phyloP scores from a whole-genome alignment of 1,140 invertebrate genomes.

The Pectinophora gossypiella region DNA sequence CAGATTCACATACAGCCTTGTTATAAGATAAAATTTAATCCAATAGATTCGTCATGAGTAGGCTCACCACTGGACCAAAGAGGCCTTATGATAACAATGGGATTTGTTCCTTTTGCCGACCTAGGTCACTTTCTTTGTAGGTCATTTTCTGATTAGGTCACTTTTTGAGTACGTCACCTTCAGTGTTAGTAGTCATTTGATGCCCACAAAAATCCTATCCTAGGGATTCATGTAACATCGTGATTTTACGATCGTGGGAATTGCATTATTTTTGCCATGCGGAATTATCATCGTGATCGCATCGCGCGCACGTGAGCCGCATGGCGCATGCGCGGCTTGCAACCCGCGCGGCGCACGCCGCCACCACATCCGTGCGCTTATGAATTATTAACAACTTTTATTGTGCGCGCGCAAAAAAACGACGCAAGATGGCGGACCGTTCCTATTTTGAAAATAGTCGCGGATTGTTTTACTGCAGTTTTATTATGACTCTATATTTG shows the following conservation, averaged over 20 bases:
- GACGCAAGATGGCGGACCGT: slow-evolving; percentile 32
- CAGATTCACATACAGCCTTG: no score
- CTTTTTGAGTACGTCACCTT: no score
- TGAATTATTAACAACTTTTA: slow-evolving; percentile 70
- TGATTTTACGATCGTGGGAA: slow-evolving; percentile 66
- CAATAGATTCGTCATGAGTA: no score
- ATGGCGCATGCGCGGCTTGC: slow-evolving; percentile 27
- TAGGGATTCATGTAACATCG: slow-evolving; percentile 43
- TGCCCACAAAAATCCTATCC: slow-evolving; percentile 6
- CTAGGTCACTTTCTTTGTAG: no score
- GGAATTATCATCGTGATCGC: slow-evolving; percentile 47
- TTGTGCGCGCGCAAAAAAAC: slow-evolving; percentile 56
- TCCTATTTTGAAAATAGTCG: slow-evolving; percentile 65
- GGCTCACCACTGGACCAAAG: no score
- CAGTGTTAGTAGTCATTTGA: neutral
- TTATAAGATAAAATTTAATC: no score
- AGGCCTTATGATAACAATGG: no score
- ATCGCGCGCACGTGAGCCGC: slow-evolving; percentile 54
- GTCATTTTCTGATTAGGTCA: no score
- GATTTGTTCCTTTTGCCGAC: no score
- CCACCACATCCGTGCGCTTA: slow-evolving; percentile 31
- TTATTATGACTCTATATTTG: slow-evolving; percentile 56
- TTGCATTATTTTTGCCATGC: slow-evolving; percentile 52
- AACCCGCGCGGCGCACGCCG: slow-evolving; percentile 2
- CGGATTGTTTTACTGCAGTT: slow-evolving; percentile 44